A percentile compares a stretch with the other conserved stretches of the same genome.
phyloP scores from a whole-genome alignment of 2,888 invertebrate genomes.

The Bellardia pandia region DNA sequence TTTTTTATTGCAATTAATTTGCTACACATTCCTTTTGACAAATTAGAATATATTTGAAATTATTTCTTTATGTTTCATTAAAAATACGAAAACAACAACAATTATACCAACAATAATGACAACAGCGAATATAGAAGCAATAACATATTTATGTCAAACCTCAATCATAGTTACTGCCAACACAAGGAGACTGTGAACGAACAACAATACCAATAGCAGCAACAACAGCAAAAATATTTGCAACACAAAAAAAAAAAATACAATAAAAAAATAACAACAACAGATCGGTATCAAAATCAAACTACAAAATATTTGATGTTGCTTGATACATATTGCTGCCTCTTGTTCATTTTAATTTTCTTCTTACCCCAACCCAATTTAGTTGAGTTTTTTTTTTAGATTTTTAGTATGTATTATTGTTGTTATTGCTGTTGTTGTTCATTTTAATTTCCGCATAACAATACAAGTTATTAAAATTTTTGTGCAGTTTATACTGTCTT shows the following conservation, averaged over 20 bases:
- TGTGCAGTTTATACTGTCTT: constrained; percentile 65
- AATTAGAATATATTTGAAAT: constrained; percentile 64
- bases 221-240: background rate
- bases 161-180: constrained; percentile 62
- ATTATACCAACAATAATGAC: background rate
- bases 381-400: constrained; percentile 30
- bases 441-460: constrained; percentile 73
- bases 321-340: background rate
- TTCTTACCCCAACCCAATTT: constrained; percentile 56
- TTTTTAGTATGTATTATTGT: constrained; percentile 2
- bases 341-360: constrained; percentile 5
- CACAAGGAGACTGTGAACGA: constrained; percentile 20
- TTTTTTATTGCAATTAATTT: background rate
- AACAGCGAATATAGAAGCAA: constrained; percentile 41
- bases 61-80: constrained; percentile 61
- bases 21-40: constrained; percentile 49
- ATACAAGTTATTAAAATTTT: constrained; percentile 74
- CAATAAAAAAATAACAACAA: constrained; percentile 2
- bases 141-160: constrained; percentile 72
- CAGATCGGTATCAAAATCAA: constrained; percentile 45
- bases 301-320: constrained; percentile 40
- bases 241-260: background rate
- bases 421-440: constrained; percentile 23
- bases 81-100: constrained; percentile 37
- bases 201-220: constrained; percentile 19